phyloP scores from a whole-genome alignment of 1,140 invertebrate genomes.

The Cotesia typhae region DNA sequence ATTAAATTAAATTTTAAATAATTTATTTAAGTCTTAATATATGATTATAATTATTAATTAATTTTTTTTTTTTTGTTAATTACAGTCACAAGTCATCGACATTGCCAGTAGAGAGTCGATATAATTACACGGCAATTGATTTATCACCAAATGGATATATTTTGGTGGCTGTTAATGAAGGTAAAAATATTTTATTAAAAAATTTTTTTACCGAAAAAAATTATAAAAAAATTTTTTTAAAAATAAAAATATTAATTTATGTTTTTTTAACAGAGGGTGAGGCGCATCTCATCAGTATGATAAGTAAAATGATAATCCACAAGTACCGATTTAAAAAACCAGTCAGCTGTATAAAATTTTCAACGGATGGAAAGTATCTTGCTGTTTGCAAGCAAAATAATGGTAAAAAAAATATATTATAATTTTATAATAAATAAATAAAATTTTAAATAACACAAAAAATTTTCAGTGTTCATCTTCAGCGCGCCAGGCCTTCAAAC shows the following conservation, averaged over 20 bases:
- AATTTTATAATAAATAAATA: no score
- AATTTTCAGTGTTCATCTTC: constrained; percentile 81
- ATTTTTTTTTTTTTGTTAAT: constrained; percentile 42
- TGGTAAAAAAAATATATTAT: constrained; percentile 63
- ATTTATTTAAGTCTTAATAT: no score
- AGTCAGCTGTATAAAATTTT: constrained; percentile 85
- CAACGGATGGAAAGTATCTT: constrained; percentile 93
- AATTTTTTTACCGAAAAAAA: background rate
- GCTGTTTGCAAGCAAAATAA: constrained; percentile 87
- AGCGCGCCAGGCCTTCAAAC: constrained; percentile 81
- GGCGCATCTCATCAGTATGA: no score
- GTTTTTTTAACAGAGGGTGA: no score
- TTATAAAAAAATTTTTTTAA: no score
- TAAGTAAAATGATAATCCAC: constrained; percentile 85
- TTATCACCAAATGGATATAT: constrained; percentile 88
- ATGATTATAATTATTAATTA: background rate
- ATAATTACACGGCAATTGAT: constrained; percentile 85
- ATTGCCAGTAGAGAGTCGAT: constrained; percentile 84
- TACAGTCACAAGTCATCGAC: constrained; percentile 89
- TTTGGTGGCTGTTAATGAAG: constrained; percentile 89
- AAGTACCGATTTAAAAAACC: constrained; percentile 82
- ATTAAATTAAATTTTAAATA: no score
- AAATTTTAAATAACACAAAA: no score
- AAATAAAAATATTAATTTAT: no score
- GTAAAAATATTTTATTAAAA: constrained; percentile 62